A percentile compares a stretch with the other conserved stretches of the same genome.
Conservation (phyloP, 2,113 vertebrate genomes). For the Halcyon malimbica region DNA sequence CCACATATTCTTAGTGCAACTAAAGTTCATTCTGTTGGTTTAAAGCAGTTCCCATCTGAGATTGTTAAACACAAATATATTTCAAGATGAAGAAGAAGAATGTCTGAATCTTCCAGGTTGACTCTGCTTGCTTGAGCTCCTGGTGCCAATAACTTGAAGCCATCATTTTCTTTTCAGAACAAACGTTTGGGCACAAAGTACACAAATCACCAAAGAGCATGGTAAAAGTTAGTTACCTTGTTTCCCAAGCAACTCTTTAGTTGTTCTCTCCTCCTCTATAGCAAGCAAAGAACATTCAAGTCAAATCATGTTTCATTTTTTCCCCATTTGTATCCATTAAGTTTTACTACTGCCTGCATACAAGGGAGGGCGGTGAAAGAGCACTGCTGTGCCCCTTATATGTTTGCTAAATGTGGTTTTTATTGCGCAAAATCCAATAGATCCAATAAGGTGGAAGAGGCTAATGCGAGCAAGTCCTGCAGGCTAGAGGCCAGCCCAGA, state of each 20-base stretch:
- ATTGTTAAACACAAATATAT: not conserved
- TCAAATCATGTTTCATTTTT: not conserved
- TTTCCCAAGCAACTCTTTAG: not conserved
- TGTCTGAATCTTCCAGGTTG: not conserved
- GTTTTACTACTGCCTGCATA: constrained; percentile 5
- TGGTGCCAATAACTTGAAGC: not conserved
- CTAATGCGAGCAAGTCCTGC: not conserved
- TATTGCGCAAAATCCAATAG: constrained; percentile 48
- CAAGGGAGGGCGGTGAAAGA: constrained; percentile 2
- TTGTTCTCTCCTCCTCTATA: fast-evolving
- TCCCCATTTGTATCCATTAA: not conserved
- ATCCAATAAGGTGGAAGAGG: not conserved
- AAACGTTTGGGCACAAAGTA: not conserved
- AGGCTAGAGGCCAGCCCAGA: not conserved
- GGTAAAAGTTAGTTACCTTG: not conserved
- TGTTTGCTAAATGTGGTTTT: constrained; percentile 36
- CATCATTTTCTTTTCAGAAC: not conserved
- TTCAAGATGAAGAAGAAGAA: constrained; percentile 4
- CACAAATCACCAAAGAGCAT: not conserved
- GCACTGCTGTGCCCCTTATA: not conserved
- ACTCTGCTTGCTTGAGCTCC: not conserved
- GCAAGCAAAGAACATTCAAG: not conserved
- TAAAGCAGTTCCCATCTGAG: not conserved
- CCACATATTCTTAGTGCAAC: not conserved
- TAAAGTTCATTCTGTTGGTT: not conserved